phyloP scores from a whole-genome alignment of 2,797 vertebrate species.

The Holocentrus rufus region DNA sequence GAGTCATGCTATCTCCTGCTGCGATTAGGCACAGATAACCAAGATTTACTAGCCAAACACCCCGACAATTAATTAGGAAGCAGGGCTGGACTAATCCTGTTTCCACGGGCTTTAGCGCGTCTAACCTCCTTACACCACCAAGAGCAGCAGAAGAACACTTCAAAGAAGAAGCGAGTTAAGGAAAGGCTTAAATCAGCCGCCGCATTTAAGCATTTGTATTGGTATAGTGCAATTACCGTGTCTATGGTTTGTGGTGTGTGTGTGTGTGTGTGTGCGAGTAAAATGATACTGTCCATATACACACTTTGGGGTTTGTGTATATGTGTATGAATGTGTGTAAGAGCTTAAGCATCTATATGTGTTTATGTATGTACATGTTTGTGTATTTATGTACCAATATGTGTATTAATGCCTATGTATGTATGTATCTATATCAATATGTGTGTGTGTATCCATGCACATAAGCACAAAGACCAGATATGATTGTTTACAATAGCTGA shows the following conservation, averaged over 20 bases:
- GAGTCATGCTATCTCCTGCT: slow-evolving; percentile 70
- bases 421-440: neutral
- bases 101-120: slow-evolving; percentile 74
- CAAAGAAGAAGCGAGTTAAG: slow-evolving; percentile 60
- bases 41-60: slow-evolving; percentile 82
- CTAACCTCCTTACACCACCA: slow-evolving; percentile 59
- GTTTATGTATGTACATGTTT: neutral
- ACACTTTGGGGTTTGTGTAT: neutral
- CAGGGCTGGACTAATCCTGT: slow-evolving; percentile 76
- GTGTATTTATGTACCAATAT: neutral
- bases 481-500: slow-evolving; percentile 4
- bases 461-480: slow-evolving; percentile 37
- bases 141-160: slow-evolving; percentile 59
- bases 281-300: no score
- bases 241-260: slow-evolving; percentile 21
- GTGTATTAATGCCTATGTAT: neutral
- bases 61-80: slow-evolving; percentile 80
- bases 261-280: neutral
- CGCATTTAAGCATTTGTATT: slow-evolving; percentile 25
- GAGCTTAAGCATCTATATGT: neutral
- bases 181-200: slow-evolving; percentile 64
- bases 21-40: slow-evolving; percentile 78
- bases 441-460: slow-evolving; percentile 11
- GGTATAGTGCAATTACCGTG: slow-evolving; percentile 33
- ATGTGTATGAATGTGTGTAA: neutral